Evolutionary conservation across 2,113 vertebrate species (phyloP).

Genomic region (Desmodus rotundus): DNA sequence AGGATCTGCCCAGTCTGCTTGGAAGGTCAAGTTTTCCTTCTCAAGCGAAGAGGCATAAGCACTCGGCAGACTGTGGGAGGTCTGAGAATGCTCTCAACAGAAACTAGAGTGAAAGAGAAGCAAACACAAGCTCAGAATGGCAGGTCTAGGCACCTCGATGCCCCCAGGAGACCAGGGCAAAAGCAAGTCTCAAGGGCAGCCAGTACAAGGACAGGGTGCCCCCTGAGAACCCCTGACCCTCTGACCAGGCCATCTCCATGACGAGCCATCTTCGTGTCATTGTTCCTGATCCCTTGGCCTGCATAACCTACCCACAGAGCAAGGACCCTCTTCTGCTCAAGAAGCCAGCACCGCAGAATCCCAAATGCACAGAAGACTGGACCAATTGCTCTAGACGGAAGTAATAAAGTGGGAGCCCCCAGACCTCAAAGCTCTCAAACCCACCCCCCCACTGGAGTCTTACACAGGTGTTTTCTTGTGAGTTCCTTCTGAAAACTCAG

Average conservation of each 20-base stretch:
- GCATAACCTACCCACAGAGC: too few species aligned
- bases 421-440: background rate
- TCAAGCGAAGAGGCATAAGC: background rate
- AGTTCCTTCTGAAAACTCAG: background rate
- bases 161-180: background rate
- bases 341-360: background rate
- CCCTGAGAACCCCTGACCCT: background rate
- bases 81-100: background rate
- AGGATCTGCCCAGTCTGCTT: background rate
- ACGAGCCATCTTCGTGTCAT: background rate
- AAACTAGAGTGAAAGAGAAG: background rate
- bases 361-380: background rate
- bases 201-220: background rate
- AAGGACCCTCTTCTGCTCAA: background rate
- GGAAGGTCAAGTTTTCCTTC: background rate
- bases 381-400: background rate
- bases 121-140: background rate
- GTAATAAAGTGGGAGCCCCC: too few species aligned
- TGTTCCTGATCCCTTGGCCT: background rate
- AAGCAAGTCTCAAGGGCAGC: background rate
- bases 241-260: background rate
- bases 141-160: background rate
- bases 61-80: background rate
- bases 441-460: too few species aligned
- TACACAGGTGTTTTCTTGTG: background rate